Base-by-base conservation (phyloP, 2,888 invertebrate genomes). In the Priocnemis perturbator region DNA sequence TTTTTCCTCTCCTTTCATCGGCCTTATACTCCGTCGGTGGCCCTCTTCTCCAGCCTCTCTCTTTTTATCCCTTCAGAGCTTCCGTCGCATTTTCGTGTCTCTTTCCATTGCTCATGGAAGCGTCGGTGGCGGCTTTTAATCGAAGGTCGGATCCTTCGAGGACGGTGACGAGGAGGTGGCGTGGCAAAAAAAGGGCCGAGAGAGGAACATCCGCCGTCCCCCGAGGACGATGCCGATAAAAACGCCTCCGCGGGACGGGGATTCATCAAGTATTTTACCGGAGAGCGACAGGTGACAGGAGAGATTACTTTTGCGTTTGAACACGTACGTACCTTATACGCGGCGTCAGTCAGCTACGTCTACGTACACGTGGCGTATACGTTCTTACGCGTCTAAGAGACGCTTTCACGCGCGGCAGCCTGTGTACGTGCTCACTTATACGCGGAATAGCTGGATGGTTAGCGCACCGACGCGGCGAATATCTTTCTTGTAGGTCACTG, bases 211-310 rank as follows among this genome's bases (percentile, higher is more conserved):
- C 52, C 55, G 50, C 45, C 57, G 63, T 59, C 71, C 71, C 64
- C 4, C 66, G 48, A 55, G 60, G 67, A 73, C 67, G 69, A 59
- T 67, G 68, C 23, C 73, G 76, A 78, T 74, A 76, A 78, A 79
- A 79, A 79, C 76, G 73, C 59, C 60, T 67, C 55, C 66, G 47
- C 75, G 62, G 69, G 55, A 60, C 70, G 70, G 56, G 74, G 68
- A 79, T 79, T 77, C 81, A 67, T 76, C 74, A 66, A 74, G 74
- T 71, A 75, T 73, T 74, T 80, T 71, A 57, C 59, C 70, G 69
- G 60, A 69, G 78, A 79, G 70, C 76, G 74, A 69, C 75, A 76
- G 75, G 71, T 83, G 81, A 81, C 82, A 75, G 71, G 73, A 66
- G 68, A 77, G 81, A 81, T 81, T 81, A 81, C 77, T 76, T 74